Percentiles rank a stretch among this genome's conserved stretches.
phyloP scores from a whole-genome alignment of 2,113 vertebrate genomes.

The Sinocyclocheilus rhinocerous region DNA sequence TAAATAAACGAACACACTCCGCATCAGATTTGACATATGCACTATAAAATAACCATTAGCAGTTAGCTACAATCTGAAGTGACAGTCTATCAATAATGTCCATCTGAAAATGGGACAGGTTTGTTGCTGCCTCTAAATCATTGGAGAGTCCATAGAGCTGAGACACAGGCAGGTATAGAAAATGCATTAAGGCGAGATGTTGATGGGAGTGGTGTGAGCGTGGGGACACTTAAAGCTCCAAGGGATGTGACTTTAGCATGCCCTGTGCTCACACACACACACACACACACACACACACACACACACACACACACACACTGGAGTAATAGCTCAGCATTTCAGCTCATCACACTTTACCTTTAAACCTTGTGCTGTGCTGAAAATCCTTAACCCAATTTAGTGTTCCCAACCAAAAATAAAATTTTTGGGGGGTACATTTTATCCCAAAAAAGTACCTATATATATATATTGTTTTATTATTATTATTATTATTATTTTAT shows the following conservation, averaged over 20 bases:
- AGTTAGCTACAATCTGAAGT: conserved; percentile 77
- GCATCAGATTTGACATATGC: conserved; percentile 76
- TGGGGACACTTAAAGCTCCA: conserved; percentile 62
- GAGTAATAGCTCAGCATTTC: conserved; percentile 35
- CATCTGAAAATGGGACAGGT: conserved; percentile 82
- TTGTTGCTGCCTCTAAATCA: conserved; percentile 85
- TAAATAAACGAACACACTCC: conserved; percentile 41
- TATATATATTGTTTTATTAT: no score
- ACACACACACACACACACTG: conserved; percentile 16
- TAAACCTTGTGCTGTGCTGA: background rate
- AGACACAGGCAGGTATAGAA: conserved; percentile 72
- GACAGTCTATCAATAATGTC: conserved; percentile 83
- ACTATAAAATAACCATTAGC: conserved; percentile 83
- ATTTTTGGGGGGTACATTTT: no score
- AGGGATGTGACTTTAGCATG: conserved; percentile 61
- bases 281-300: conserved; percentile 46
- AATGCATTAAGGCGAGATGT: conserved; percentile 73
- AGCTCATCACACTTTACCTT: conserved; percentile 16
- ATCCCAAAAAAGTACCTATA: no score
- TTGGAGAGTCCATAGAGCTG: conserved; percentile 67
- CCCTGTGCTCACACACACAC: conserved; percentile 10
- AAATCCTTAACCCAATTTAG: no score
- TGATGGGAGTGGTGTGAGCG: conserved; percentile 68
- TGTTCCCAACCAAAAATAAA: no score
- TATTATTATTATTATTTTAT: no score